Conservation (phyloP, 1,140 invertebrate species). For the Penaeus vannamei region DNA sequence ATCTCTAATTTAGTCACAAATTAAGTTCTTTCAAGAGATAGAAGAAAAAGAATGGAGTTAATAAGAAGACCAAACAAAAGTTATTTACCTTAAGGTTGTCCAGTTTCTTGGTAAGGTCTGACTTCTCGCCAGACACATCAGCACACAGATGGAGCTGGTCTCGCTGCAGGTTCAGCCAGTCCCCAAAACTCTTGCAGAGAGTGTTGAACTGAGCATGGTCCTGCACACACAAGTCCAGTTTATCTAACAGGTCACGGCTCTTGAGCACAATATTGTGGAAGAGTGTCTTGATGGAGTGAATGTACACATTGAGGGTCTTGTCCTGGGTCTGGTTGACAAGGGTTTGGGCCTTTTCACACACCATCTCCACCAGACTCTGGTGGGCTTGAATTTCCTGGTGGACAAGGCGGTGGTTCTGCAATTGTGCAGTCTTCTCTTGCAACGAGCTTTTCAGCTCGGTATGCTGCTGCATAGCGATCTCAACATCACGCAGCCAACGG, state of each 20-base stretch:
- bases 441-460: slow-evolving; percentile 91
- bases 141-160: slow-evolving; percentile 81
- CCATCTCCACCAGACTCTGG: slow-evolving; percentile 88
- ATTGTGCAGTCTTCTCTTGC: slow-evolving; percentile 93
- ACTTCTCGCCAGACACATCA: slow-evolving; percentile 85
- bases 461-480: slow-evolving; percentile 91
- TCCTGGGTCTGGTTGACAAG: slow-evolving; percentile 92
- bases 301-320: slow-evolving; percentile 85
- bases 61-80: neutral
- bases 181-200: slow-evolving; percentile 81
- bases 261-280: slow-evolving; percentile 91
- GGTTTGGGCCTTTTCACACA: slow-evolving; percentile 92
- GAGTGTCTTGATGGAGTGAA: slow-evolving; percentile 90
- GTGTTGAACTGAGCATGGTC: slow-evolving; percentile 86
- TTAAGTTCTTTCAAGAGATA: neutral
- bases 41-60: slow-evolving; percentile 3
- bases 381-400: slow-evolving; percentile 96
- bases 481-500: slow-evolving; percentile 92
- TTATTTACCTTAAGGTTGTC: slow-evolving; percentile 76
- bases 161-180: slow-evolving; percentile 84
- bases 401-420: slow-evolving; percentile 94
- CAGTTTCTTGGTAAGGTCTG: slow-evolving; percentile 83
- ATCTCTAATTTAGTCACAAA: slow-evolving; percentile 16
- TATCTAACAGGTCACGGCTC: slow-evolving; percentile 84
- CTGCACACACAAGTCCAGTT: slow-evolving; percentile 87